Percentiles rank a stretch among this genome's conserved stretches.
Evolutionary conservation across 2,113 vertebrate genomes (phyloP).

Genomic region (Oxyruncus cristatus): DNA sequence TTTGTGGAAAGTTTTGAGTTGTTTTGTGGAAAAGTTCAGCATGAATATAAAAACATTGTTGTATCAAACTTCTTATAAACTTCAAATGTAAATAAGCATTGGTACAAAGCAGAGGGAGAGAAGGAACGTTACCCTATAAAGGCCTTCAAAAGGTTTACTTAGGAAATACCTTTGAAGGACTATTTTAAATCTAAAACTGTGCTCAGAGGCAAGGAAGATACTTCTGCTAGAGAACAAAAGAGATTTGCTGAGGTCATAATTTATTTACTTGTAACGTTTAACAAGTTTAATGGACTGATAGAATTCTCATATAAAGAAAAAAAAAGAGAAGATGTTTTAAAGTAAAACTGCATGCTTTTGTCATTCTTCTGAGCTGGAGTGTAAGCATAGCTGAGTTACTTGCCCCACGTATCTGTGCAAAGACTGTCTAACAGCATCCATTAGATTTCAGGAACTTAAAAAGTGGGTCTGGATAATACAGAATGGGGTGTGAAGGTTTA

Average conservation of each 20-base stretch:
- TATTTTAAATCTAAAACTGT: background rate
- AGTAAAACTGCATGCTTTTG: background rate
- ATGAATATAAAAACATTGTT: background rate
- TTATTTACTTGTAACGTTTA: background rate
- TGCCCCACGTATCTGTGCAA: background rate
- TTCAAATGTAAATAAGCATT: background rate
- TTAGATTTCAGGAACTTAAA: background rate
- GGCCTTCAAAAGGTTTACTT: background rate
- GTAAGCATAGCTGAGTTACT: background rate
- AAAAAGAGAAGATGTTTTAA: background rate
- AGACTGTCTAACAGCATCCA: background rate
- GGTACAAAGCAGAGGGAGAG: background rate
- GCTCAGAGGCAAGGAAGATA: background rate
- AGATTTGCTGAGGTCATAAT: background rate
- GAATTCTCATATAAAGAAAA: background rate
- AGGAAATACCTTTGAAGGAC: background rate
- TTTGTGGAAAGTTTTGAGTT: background rate
- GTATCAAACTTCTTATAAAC: background rate
- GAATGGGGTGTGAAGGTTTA: background rate
- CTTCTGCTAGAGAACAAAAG: background rate
- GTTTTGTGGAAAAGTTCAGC: background rate
- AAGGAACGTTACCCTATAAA: background rate
- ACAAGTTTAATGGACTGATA: background rate
- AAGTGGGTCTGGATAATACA: background rate
- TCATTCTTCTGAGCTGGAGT: background rate